A percentile compares a stretch with the other conserved stretches of the same genome.
These are phyloP conservation scores for Caenorhabditis elegans DNA, from an alignment of 1,140 invertebrate genomes.

Conservation along the genomic window WBcel235 BX284605.5:14260001-14260500, in stretches of 20 bases:
- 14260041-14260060: background rate
- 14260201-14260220: too few species aligned
- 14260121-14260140: background rate
- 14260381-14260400: background rate
- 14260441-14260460: background rate
- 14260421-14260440: background rate
- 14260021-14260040: background rate
- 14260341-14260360: background rate
- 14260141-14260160: background rate
- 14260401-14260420: background rate
- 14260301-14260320: background rate
- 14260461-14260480: background rate
- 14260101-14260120: background rate
- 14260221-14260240: too few species aligned
- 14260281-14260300: background rate
- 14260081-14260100: background rate
- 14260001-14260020: background rate
- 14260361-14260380: background rate
- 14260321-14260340: background rate
- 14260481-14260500: background rate
- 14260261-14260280: too few species aligned
- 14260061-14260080: background rate
- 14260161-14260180: background rate
- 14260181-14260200: background rate
- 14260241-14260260: too few species aligned